These are phyloP conservation scores for Salarias fasciatus DNA, from an alignment of 2,797 vertebrate genomes.

Conservation along the genomic window DNA sequence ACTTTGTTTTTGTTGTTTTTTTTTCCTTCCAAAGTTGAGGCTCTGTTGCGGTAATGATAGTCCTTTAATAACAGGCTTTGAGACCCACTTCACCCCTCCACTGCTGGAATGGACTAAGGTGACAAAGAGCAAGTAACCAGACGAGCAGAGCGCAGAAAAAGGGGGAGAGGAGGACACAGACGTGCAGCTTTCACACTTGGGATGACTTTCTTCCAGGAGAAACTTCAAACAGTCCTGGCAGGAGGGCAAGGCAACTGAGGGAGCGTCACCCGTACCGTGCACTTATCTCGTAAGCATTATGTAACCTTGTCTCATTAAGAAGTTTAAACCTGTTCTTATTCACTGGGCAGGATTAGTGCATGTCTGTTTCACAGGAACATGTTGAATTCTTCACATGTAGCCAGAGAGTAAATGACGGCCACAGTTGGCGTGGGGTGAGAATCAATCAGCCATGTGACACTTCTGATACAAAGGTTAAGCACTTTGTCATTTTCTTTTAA, in stretches of 20 bases:
- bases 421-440: conserved; percentile 12
- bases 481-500: not conserved
- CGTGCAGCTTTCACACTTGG: conserved; percentile 63
- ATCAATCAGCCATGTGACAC: conserved; percentile 5
- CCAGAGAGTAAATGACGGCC: not conserved
- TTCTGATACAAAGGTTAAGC: conserved; percentile 4
- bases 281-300: conserved; percentile 71
- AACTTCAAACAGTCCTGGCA: conserved; percentile 68
- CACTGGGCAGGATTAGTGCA: not conserved
- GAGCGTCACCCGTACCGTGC: conserved; percentile 57
- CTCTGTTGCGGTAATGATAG: conserved; percentile 46
- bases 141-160: conserved; percentile 24
- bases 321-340: not conserved
- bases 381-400: not conserved
- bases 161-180: conserved; percentile 42
- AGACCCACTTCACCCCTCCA: conserved; percentile 27
- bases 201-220: conserved; percentile 75
- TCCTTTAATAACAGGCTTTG: conserved; percentile 56
- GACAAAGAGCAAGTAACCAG: conserved; percentile 52
- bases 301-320: conserved; percentile 13
- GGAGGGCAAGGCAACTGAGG: conserved; percentile 73
- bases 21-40: conserved; percentile 31
- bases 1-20: conserved; percentile 29
- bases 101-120: conserved; percentile 66
- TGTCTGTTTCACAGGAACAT: not conserved